These are phyloP conservation scores for Myotis daubentonii DNA, from an alignment of 2,797 vertebrate genomes.

Conservation along the genomic window DNA sequence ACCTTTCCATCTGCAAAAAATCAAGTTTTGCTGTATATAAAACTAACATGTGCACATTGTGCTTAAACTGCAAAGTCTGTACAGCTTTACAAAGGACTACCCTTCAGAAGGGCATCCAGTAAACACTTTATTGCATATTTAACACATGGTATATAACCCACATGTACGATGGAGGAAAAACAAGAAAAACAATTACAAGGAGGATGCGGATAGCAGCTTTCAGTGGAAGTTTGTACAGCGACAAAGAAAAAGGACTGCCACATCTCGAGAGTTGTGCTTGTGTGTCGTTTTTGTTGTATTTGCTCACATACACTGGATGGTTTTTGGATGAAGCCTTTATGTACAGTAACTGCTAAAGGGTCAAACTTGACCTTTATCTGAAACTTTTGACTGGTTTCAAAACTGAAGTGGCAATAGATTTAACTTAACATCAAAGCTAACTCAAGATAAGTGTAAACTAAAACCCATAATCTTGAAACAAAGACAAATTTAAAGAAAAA, in stretches of 20 bases:
- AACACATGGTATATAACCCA: slow-evolving; percentile 90
- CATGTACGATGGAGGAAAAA: slow-evolving; percentile 83
- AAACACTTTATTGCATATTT: slow-evolving; percentile 99
- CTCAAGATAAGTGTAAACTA: background rate
- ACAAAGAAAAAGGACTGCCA: slow-evolving; percentile 77
- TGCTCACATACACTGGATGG: slow-evolving; percentile 57
- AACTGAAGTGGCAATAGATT: slow-evolving; percentile 60
- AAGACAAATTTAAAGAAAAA: slow-evolving; percentile 38
- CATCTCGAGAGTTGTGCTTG: slow-evolving; percentile 90
- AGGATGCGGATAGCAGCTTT: slow-evolving; percentile 90
- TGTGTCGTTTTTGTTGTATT: slow-evolving; percentile 65
- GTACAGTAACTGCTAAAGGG: slow-evolving; percentile 55
- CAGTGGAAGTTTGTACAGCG: slow-evolving; percentile 85
- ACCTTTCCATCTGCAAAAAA: slow-evolving; percentile 88
- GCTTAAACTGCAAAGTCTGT: slow-evolving; percentile 95
- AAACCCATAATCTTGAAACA: slow-evolving; percentile 9
- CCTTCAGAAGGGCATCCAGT: slow-evolving; percentile 89
- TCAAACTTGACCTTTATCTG: background rate
- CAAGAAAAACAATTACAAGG: slow-evolving; percentile 74
- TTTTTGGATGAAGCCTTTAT: slow-evolving; percentile 40
- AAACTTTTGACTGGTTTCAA: slow-evolving; percentile 61
- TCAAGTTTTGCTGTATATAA: slow-evolving; percentile 89
- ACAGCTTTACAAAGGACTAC: slow-evolving; percentile 90
- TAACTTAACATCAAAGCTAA: slow-evolving; percentile 50
- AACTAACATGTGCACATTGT: slow-evolving; percentile 98